Evolutionary conservation across 2,113 vertebrate species (phyloP), one percentile per base, ranked within the genome.

Genomic region (Charina bottae): DNA sequence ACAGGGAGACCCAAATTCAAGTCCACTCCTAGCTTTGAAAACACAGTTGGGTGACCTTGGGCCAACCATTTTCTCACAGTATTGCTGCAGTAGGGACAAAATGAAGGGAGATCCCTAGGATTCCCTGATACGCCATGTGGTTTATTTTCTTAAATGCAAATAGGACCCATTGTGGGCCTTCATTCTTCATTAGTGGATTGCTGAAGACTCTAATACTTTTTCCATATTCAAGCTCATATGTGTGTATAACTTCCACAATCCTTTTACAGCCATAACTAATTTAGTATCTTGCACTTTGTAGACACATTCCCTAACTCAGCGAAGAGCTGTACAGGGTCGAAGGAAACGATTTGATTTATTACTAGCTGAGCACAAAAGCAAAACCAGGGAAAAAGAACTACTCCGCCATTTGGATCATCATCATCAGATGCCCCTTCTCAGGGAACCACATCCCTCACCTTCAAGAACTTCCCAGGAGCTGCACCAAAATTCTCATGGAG

Each of bases 241-340:
- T 19, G 83, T 90, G 60, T 37, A 42, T 90, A 49, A 94, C 93
- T 95, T 93, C 88, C 78, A 89, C 64, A 83, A 15, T 84, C 90
- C 54, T 60, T 37, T 85, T 90, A 93, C 42, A 84, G 23, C 59
- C 23, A 83, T 13, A 89, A 94, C 94, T 96, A 95, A 96, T 95
- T 90, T 94, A 9, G 13, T 59, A 37, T 23, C 92, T 55, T 21
- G 94, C 95, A 55, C 54, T 96, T 92, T 96, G 21, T 97, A 99
- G 99, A 99, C 99, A 99, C 99, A 99, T 99, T 99, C 99, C 98
- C 98, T 99, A 98, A 99, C 98, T 98, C 99, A 99, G 97, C 98
- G 99, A 97, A 98, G 99, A 97, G 99, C 99, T 90, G 99, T 99
- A 97, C 98, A 98, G 95, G 99, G 99, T 96, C 98, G 99, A 97